phyloP scores from a whole-genome alignment of 2,888 invertebrate species.

The Malacosoma neustria region DNA sequence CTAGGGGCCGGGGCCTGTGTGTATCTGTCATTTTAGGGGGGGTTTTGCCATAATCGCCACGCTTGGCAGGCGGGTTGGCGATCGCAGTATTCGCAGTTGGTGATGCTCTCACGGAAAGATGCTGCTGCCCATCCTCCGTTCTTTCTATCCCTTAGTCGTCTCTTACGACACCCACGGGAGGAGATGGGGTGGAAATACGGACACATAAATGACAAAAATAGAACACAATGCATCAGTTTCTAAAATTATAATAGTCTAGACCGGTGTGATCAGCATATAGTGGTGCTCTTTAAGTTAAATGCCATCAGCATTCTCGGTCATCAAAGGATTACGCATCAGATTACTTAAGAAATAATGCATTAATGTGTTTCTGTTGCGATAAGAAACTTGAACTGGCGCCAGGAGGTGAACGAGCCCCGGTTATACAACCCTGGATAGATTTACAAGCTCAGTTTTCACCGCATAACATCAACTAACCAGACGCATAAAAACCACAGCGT shows the following conservation, averaged over 20 bases:
- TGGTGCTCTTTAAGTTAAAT: conserved; percentile 3
- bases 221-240: not conserved
- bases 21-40: too few species aligned
- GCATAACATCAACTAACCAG: not conserved
- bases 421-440: conserved; percentile 4
- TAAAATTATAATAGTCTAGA: not conserved
- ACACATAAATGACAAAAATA: too few species aligned
- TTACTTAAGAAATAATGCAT: conserved; percentile 31
- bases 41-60: too few species aligned
- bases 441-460: not conserved
- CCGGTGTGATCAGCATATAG: not conserved
- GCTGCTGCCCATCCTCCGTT: too few species aligned
- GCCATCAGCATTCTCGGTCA: conserved; percentile 12
- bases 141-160: too few species aligned
- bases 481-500: conserved; percentile 7
- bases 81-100: too few species aligned
- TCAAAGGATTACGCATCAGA: conserved; percentile 22
- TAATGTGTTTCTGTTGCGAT: conserved; percentile 19
- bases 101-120: too few species aligned
- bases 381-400: conserved; percentile 42
- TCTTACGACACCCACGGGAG: too few species aligned
- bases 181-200: too few species aligned
- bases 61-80: too few species aligned
- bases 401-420: conserved; percentile 13
- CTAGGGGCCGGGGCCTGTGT: too few species aligned